Percentiles rank a stretch among this genome's conserved stretches.
These are phyloP conservation scores for Watsonalla cultraria DNA, from an alignment of 2,888 invertebrate species.

Conservation along the genomic window DNA sequence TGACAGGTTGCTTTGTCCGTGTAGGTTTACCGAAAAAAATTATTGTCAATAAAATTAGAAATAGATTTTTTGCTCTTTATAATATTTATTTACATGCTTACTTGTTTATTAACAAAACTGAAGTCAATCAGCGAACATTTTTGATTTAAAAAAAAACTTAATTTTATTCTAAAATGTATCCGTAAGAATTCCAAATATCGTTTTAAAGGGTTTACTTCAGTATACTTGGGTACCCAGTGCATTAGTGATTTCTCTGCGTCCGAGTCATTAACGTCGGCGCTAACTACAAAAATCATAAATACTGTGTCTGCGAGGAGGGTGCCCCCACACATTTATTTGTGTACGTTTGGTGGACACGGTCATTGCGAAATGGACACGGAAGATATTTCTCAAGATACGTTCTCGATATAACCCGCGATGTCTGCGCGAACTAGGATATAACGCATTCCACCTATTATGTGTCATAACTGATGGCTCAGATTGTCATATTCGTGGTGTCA, in stretches of 20 bases:
- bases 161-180: no score
- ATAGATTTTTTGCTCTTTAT: neutral
- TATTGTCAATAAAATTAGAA: constrained; percentile 10
- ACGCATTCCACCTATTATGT: constrained; percentile 10
- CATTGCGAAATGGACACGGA: constrained; percentile 52
- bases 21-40: constrained; percentile 40
- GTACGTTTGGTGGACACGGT: constrained; percentile 22
- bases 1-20: constrained; percentile 44
- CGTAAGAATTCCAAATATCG: no score
- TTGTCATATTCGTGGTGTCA: no score
- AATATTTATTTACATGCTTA: no score
- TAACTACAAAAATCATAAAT: constrained; percentile 9
- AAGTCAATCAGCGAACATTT: no score
- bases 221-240: neutral
- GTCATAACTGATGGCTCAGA: neutral
- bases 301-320: constrained; percentile 10
- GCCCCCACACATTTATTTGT: constrained; percentile 36
- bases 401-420: constrained; percentile 29
- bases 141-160: no score
- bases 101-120: no score
- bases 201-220: no score
- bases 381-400: constrained; percentile 28
- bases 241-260: constrained; percentile 7
- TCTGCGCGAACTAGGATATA: constrained; percentile 7
- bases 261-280: constrained; percentile 8